Evolutionary conservation across 2,113 vertebrate species (phyloP).

Genomic region (Podiceps cristatus): DNA sequence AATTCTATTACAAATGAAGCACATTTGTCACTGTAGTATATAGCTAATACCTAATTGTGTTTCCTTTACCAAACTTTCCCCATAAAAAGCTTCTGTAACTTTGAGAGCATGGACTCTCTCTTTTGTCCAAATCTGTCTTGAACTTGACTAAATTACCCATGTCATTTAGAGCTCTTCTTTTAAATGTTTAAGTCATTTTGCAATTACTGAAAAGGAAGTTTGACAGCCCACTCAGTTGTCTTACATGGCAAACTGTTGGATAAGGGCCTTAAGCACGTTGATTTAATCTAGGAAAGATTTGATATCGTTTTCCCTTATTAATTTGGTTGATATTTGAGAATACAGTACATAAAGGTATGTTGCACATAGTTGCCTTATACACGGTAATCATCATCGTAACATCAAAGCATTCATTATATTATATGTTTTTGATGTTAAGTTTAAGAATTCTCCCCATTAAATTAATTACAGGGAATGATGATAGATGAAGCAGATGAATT

Average conservation of each 20-base stretch:
- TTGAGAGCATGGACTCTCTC: background rate
- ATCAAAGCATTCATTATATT: background rate
- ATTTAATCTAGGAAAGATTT: background rate
- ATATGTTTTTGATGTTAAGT: background rate
- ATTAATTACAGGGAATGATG: conserved; percentile 82
- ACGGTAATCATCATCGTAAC: background rate
- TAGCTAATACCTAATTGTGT: background rate
- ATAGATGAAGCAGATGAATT: conserved; percentile 89
- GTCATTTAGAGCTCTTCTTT: background rate
- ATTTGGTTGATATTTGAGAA: background rate
- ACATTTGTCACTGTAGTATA: background rate
- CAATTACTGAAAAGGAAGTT: background rate
- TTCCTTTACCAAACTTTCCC: background rate
- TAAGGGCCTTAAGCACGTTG: background rate
- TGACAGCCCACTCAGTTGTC: background rate
- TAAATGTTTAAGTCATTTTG: background rate
- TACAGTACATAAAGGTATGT: background rate
- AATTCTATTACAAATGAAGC: background rate
- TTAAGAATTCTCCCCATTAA: background rate
- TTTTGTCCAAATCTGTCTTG: background rate
- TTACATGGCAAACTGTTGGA: background rate
- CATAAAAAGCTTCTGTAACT: background rate
- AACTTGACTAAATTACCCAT: background rate
- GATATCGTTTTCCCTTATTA: background rate
- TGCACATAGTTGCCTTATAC: background rate